Evolutionary conservation across 2,888 invertebrate species (phyloP).

Genomic region (Megastigmus dorsalis): DNA sequence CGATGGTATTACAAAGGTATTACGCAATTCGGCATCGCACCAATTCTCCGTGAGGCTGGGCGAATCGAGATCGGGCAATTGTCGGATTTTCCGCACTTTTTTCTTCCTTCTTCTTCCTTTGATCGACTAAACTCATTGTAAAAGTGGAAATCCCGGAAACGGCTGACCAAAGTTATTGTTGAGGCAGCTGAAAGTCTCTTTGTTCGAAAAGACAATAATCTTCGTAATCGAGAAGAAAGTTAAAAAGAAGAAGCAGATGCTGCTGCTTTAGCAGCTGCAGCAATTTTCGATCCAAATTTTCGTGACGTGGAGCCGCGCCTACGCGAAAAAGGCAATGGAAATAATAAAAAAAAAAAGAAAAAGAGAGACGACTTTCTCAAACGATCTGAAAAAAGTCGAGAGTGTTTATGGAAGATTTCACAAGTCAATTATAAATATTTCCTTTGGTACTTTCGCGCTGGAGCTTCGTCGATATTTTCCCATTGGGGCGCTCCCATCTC

Average conservation of each 20-base stretch:
- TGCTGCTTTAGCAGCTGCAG: too few species aligned
- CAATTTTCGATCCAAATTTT: too few species aligned
- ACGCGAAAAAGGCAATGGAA: neutral
- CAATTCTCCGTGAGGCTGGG: neutral
- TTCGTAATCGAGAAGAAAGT: too few species aligned
- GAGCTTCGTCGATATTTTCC: neutral
- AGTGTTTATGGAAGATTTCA: slow-evolving; percentile 45
- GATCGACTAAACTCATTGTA: neutral
- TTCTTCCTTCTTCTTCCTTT: neutral
- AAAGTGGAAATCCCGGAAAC: neutral
- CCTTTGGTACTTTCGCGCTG: slow-evolving; percentile 44
- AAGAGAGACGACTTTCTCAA: slow-evolving; percentile 54
- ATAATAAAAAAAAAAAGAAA: too few species aligned
- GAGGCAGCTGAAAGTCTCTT: too few species aligned
- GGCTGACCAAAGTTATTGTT: too few species aligned
- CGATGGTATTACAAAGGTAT: slow-evolving; percentile 2
- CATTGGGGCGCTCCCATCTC: too few species aligned
- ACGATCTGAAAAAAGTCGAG: slow-evolving; percentile 3
- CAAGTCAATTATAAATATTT: slow-evolving; percentile 50
- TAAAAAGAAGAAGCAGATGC: too few species aligned
- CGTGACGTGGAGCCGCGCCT: neutral
- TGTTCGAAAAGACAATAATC: too few species aligned
- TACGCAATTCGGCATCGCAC: slow-evolving; percentile 14
- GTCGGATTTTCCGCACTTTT: neutral
- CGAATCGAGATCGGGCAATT: neutral